These are phyloP conservation scores for Piscicola geometra DNA, from an alignment of 2,888 invertebrate genomes.

Conservation along the genomic window DNA sequence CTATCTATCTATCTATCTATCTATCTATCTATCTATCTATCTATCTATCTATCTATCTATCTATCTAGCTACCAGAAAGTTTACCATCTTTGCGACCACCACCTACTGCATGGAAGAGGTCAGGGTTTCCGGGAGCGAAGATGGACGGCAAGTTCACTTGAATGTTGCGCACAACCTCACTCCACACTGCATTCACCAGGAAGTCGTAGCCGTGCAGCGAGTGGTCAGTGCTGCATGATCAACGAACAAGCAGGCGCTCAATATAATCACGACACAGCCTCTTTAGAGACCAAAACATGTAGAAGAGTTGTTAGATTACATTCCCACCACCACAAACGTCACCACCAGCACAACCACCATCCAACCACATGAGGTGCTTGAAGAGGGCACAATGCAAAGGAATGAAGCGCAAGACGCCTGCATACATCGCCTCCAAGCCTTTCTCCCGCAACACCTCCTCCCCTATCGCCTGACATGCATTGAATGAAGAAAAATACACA, in stretches of 20 bases:
- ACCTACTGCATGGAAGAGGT: slow-evolving; percentile 77
- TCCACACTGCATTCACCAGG: slow-evolving; percentile 81
- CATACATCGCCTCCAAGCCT: slow-evolving; percentile 69
- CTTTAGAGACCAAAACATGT: too few relatives aligned
- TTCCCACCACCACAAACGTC: not conserved
- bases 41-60: too few relatives aligned
- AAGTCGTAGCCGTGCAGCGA: slow-evolving; percentile 68
- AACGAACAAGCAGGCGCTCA: not conserved
- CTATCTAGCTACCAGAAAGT: too few relatives aligned
- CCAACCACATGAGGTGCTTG: slow-evolving; percentile 51
- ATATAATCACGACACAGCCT: not conserved
- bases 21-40: too few relatives aligned
- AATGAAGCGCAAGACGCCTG: slow-evolving; percentile 68
- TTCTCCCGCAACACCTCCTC: slow-evolving; percentile 63
- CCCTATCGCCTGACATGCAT: slow-evolving; percentile 61
- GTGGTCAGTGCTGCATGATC: slow-evolving; percentile 45
- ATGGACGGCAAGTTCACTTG: slow-evolving; percentile 69
- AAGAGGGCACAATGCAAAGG: slow-evolving; percentile 57
- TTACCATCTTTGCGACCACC: too few relatives aligned
- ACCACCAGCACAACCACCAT: too few relatives aligned
- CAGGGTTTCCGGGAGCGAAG: slow-evolving; percentile 86
- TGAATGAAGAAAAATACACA: not conserved
- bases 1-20: too few relatives aligned
- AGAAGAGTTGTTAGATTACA: too few relatives aligned
- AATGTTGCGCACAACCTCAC: slow-evolving; percentile 64